Percentiles rank a stretch among this genome's conserved stretches.
These are phyloP conservation scores for Cepaea nemoralis DNA, from an alignment of 1,140 invertebrate genomes.

Conservation along the genomic window DNA sequence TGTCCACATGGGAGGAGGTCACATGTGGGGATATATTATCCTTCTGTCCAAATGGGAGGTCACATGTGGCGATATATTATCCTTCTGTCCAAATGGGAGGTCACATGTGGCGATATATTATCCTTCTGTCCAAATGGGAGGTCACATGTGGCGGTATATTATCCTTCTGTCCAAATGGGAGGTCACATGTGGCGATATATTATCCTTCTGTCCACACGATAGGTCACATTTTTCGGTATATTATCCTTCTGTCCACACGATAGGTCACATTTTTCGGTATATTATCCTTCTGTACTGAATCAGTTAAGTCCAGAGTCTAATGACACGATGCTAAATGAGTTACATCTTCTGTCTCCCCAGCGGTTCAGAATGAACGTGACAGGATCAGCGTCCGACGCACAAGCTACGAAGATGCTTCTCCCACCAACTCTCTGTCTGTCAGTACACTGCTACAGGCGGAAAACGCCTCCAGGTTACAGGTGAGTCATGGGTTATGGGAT, in stretches of 20 bases:
- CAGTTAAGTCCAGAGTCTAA: neutral
- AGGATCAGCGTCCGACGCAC: constrained; percentile 92
- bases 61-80: too few relatives aligned
- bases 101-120: too few relatives aligned
- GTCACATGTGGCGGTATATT: too few relatives aligned
- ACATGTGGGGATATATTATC: too few relatives aligned
- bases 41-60: too few relatives aligned
- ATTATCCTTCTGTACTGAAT: neutral
- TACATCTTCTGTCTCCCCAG: constrained; percentile 73
- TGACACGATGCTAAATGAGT: neutral
- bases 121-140: too few relatives aligned
- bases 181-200: too few relatives aligned
- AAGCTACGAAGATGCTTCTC: constrained; percentile 89
- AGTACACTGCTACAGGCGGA: constrained; percentile 91
- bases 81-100: too few relatives aligned
- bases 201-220: too few relatives aligned
- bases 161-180: too few relatives aligned
- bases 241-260: neutral
- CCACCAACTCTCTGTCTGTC: constrained; percentile 86
- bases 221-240: neutral
- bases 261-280: neutral
- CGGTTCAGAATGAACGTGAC: constrained; percentile 98
- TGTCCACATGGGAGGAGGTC: too few relatives aligned
- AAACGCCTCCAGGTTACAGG: constrained; percentile 87
- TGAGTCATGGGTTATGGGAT: constrained; percentile 44